phyloP scores from a whole-genome alignment of 2,113 vertebrate genomes.

The Alectura lathami region DNA sequence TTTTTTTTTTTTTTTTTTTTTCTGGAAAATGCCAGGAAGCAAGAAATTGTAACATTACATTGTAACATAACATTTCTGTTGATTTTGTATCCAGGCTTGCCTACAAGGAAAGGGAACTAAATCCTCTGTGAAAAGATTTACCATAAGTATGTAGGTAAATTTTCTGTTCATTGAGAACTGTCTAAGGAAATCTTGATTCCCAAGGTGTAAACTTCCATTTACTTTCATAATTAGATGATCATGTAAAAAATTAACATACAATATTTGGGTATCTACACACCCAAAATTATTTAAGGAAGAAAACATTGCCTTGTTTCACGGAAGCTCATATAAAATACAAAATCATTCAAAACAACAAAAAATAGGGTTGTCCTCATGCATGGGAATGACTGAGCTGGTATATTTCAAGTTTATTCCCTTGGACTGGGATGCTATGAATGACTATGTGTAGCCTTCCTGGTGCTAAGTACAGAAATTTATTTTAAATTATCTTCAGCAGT shows the following conservation, averaged over 20 bases:
- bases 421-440: background rate
- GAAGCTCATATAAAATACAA: background rate
- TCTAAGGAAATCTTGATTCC: background rate
- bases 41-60: background rate
- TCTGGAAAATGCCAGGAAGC: background rate
- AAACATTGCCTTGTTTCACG: background rate
- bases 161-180: background rate
- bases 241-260: background rate
- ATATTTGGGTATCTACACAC: background rate
- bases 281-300: background rate
- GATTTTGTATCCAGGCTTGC: background rate
- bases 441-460: rapidly evolving
- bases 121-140: background rate
- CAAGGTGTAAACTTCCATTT: background rate
- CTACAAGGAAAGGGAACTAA: background rate
- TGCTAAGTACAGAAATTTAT: background rate
- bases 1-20: too few relatives aligned
- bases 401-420: background rate
- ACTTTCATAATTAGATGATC: background rate
- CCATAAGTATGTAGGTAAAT: background rate
- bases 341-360: background rate
- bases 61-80: background rate
- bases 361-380: too few relatives aligned
- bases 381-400: background rate
- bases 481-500: background rate